Base-by-base conservation (phyloP, 1,140 invertebrate genomes). In the Leptestheria dahalacensis region DNA sequence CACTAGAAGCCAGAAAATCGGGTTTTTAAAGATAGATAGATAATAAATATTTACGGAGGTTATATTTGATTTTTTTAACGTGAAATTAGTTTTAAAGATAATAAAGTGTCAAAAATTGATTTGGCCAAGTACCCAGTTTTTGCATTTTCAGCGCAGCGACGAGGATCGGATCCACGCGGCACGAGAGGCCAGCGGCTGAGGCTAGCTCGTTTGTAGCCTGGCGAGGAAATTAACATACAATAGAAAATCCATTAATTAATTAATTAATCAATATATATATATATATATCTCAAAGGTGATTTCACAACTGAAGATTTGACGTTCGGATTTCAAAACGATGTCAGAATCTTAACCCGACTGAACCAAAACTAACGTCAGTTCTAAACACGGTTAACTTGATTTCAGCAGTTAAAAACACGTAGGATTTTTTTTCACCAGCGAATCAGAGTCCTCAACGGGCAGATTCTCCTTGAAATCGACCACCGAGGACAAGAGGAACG, bases 401-500 rank as follows among this genome's bases (percentile, higher is more conserved):
- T 28, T 60, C 11, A 20, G 48, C 24, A 15, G 15, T 18, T 58
- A 15, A 56, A 10, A 4, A 59, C 28, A 28, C 4, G 47, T 48
- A 57, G 18, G n/a, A 4, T 52, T 26, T 29, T 57, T 56, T 20
- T 55, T 62, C 63, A 92, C 84, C 80, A 91, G 86, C 2, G 89
- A 83, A 74, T 97, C 92, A 0, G 86, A 87, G 59, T 85, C 88
- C n/a, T 57, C 54, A 15, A 29, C 48, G 0, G 91, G 88, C 59
- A 92, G 75, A 73, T 93, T 88, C 68, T 96, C 88, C 65, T 92
- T 83, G 63, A 99, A 93, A 72, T 97, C 94, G 66, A 88, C 77
- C 48, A 99, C 86, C 0, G 94, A 97, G 66, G 89, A 91, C 51
- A 97, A 78, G 53, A 99, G 74, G 72, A 98, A 98, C n/a, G 96